Evolutionary conservation across 1,140 invertebrate species (phyloP), one percentile per base, ranked within the genome.

Genomic region (Dendroctonus valens): DNA sequence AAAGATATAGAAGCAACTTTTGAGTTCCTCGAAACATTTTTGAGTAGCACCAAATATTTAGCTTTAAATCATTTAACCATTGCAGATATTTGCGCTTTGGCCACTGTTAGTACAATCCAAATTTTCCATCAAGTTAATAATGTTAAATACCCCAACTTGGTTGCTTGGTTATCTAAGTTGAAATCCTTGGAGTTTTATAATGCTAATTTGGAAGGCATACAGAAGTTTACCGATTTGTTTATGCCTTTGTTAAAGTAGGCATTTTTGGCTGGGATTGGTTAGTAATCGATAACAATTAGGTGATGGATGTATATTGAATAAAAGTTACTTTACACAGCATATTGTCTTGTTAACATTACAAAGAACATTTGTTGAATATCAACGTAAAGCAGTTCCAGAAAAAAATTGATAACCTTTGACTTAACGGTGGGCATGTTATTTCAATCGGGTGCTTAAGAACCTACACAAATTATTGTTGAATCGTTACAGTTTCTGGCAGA

Each of bases 1-100:
- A 58, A 54, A 5, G 48, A 14, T 39, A 50, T 67, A 8, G 53
- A 67, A 46, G 44, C 69, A 59, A 60, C 41, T 8, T 72, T 67
- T 59, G 62, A 41, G n/a, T 68, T 66, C 26, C 26, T 72, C 37
- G 72, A 74, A 39, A 65, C 50, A 9, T 72, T 74, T 53, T 44
- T 72, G 39, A 44, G 46, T 2, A 52, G 57, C 7, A 44, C 15
- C 6, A 48, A 70, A 15, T 74, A 59, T 51, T 40, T 72, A 41
- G 68, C 69, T 41, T 67, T 66, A 11, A 41, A 71, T 37, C n/a
- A 38, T 11, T 37, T 71, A 5, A 68, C 71, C 9, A 64, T 72
- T 14, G 71, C 71, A 15, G 71, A 74, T 66, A 68, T 72, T n/a
- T 70, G 69, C 52, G 40, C 64, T 7, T 12, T 70, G 14, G 41